Conservation (phyloP, 2,113 vertebrate species). For the Cinclus mexicanus region DNA sequence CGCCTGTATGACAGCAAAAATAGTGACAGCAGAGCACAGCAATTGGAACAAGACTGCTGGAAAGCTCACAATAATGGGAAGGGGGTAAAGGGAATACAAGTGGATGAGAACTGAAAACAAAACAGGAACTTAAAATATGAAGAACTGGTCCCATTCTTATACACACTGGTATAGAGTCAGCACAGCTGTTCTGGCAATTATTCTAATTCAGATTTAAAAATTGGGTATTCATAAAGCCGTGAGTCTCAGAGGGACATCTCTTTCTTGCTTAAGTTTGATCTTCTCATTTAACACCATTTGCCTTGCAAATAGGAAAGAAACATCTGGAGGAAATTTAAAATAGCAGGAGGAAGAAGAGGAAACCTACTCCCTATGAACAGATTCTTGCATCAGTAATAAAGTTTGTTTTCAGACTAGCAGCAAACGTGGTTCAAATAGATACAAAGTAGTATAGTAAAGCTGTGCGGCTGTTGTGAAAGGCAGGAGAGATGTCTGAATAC, state of each 20-base stretch:
- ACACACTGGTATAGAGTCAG: not conserved
- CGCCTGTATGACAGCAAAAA: not conserved
- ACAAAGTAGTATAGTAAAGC: not conserved
- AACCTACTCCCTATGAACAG: not conserved
- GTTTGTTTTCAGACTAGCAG: not conserved
- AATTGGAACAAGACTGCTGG: not conserved
- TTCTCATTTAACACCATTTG: not conserved
- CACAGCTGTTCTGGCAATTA: not conserved
- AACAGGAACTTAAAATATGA: not conserved
- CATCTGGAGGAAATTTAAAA: conserved; percentile 1
- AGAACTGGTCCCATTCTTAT: not conserved
- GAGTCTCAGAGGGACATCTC: not conserved
- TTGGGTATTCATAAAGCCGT: not conserved
- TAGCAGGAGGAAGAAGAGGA: not conserved
- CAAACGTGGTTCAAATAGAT: not conserved
- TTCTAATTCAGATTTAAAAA: not conserved
- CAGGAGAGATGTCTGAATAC: not conserved
- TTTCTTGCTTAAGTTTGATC: not conserved
- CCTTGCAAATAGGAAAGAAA: not conserved
- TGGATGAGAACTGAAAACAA: not conserved
- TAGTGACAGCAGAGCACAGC: fast-evolving
- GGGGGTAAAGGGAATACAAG: not conserved
- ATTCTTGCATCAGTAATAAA: not conserved
- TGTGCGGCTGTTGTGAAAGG: not conserved
- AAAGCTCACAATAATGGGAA: not conserved